Conservation (phyloP, 2,797 vertebrate species). For the Lithobates sylvaticus region DNA sequence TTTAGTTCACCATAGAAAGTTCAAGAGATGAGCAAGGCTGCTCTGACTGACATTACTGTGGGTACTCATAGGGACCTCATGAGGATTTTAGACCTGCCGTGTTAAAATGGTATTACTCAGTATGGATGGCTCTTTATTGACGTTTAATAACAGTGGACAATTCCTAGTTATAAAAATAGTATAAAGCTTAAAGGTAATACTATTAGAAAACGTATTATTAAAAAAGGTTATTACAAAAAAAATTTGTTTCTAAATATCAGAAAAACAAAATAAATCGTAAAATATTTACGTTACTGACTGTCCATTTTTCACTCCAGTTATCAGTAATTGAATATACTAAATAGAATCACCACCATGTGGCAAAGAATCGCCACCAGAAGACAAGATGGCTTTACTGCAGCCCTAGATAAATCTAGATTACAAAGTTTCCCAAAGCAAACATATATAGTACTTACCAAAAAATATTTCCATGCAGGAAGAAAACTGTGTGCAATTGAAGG, state of each 20-base stretch:
- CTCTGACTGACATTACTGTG: no score
- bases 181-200: neutral
- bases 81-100: no score
- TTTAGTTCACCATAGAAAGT: no score
- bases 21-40: no score
- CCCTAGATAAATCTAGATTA: neutral
- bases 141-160: no score
- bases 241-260: constrained; percentile 54
- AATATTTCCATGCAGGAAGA: neutral
- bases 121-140: no score
- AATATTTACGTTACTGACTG: constrained; percentile 52
- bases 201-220: neutral
- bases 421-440: neutral
- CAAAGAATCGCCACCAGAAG: neutral
- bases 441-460: neutral
- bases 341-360: no score
- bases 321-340: neutral
- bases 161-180: neutral
- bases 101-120: no score
- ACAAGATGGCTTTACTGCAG: neutral
- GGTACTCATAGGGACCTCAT: no score
- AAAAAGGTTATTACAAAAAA: constrained; percentile 13
- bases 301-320: constrained; percentile 12
- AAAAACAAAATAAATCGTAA: constrained; percentile 55
- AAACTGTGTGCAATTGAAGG: neutral